Conservation (phyloP, 2,113 vertebrate species). For the Limanda limanda region DNA sequence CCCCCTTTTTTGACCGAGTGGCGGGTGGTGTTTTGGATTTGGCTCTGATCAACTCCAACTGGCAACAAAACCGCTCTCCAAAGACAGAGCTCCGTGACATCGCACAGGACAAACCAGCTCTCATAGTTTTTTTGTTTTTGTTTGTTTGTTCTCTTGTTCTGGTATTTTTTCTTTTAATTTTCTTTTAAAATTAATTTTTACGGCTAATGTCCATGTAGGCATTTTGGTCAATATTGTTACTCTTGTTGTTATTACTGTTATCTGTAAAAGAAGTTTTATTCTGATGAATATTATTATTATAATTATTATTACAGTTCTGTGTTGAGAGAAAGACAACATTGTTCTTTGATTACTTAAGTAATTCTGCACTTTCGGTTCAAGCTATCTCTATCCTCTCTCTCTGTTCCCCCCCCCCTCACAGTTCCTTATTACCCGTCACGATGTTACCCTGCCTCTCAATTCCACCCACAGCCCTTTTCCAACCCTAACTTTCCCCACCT, state of each 20-base stretch:
- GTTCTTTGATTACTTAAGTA: constrained; percentile 75
- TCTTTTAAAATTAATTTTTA: constrained; percentile 74
- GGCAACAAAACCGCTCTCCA: constrained; percentile 56
- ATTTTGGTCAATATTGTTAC: constrained; percentile 82
- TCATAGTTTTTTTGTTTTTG: constrained; percentile 8
- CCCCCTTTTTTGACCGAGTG: constrained; percentile 17
- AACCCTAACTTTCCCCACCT: not conserved
- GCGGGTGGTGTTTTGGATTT: constrained; percentile 56
- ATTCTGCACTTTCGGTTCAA: constrained; percentile 83
- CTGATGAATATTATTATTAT: constrained; percentile 78
- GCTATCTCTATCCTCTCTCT: constrained; percentile 48
- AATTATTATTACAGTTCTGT: constrained; percentile 73
- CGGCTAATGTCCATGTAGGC: constrained; percentile 87
- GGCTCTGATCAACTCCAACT: constrained; percentile 27
- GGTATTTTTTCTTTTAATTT: constrained; percentile 27
- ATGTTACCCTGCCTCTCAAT: constrained; percentile 45
- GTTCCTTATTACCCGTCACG: constrained; percentile 14
- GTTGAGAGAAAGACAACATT: constrained; percentile 76
- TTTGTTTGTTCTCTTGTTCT: constrained; percentile 35
- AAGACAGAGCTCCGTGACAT: constrained; percentile 73
- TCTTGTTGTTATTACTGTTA: constrained; percentile 82
- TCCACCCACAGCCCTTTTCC: not conserved
- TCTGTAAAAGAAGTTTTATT: constrained; percentile 84
- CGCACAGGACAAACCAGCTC: constrained; percentile 77
- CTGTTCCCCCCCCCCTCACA: constrained; percentile 33